Evolutionary conservation across 2,888 invertebrate species (phyloP), one percentile per base, ranked within the genome.

Genomic region (Zootermopsis nevadensis): DNA sequence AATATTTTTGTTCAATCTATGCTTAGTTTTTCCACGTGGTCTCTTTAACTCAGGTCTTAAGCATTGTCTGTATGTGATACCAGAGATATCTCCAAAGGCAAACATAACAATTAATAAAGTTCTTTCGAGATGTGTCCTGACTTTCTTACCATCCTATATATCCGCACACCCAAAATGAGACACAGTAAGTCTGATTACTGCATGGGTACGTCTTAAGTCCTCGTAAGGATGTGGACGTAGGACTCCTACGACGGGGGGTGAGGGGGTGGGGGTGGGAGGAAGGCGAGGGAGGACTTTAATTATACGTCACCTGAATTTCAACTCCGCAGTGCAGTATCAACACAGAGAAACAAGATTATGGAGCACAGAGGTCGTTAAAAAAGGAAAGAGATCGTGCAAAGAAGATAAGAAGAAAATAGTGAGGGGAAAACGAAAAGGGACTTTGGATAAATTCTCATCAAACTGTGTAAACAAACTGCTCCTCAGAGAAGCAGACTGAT

Each of bases 391-490:
- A 27, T 10, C 60, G 60, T 7, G 27, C 4, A 60, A 60, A 60
- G 60, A 60, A 27, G 60, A 60, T 60, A 60, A 60, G 60, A 60
- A 60, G 60, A 4, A 60, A 60, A 60, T 24, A n/a, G 60, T n/a
- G 27, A 60, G 27, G n/a, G 27, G 12, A 2, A 27, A 60, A 60
- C 60, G n/a, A 74, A n/a, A 35, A 15, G 30, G 48, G 76, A 10
- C 8, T 38, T 42, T 38, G 42, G 42, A 76, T 76, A 76, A 76
- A 76, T 76, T 76, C 76, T 76, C 76, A 76, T 76, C 48, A 76
- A 76, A 76, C 6, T 76, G 42, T 42, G 76, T 76, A 76, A 76
- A 76, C 76, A 76, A 76, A 42, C 76, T 76, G n/a, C 76, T 76
- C 72, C 10, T n/a, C 19, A 3, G 15, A 74, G 72, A 24, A 74